Base-by-base conservation (phyloP, 2,888 invertebrate species). In the Brachypalpus laphriformis region DNA sequence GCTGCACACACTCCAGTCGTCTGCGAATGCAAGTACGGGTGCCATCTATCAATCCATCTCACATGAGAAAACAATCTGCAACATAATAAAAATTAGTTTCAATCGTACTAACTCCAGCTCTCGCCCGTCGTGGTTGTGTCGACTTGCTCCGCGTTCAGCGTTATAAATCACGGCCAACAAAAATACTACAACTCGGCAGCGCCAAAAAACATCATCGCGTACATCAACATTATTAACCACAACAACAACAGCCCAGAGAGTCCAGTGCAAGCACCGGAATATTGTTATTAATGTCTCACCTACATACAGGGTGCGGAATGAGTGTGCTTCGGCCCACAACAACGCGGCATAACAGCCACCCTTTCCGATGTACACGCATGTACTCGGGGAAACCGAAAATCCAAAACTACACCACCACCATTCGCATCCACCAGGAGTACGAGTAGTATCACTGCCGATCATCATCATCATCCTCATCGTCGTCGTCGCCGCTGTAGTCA, bases 241-340 rank as follows among this genome's bases (percentile, higher is more conserved):
- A 82, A 68, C 85, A 75, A 70, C 70, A 71, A 40, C 22, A 18
- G 18, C n/a, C 9, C 45, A 42, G 51, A 54, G 54, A 37, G 56
- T 71, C 28, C 40, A 47, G 14, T 56, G 47, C 63, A 37, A 54
- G 71, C 54, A n/a, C 45, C 45, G 56, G 59, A 77, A 82, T 86
- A 86, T 82, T 77, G 86, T 86, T 86, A 86, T 86, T 86, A 82
- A 86, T 86, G 86, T 86, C 76, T 86, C 86, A 86, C 86, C 86
- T 86, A 86, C 86, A 86, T 86, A 81, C 71, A 86, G 85, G 81
- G 81, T 86, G 76, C 77, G 81, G 85, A 85, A 76, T 76, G 80
- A 80, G 63, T 47, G 51, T 80, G 74, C 74, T 25, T 5, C 40
- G 5, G 40, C 85, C 85, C 85, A 85, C 85, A 75, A 70, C 20